Base-by-base conservation (phyloP, 2,113 vertebrate genomes). In the Craseonycteris thonglongyai region DNA sequence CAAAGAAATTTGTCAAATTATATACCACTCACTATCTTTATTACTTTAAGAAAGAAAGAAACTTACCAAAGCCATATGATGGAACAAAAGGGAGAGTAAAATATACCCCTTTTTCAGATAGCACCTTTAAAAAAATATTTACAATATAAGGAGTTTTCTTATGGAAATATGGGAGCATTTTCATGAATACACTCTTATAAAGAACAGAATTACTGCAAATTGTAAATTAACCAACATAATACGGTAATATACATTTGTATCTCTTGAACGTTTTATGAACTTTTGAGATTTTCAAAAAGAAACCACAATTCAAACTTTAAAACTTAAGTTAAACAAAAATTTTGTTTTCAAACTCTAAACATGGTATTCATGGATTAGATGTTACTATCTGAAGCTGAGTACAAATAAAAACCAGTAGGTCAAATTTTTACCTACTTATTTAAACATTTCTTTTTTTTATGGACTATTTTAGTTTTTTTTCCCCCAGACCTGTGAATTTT, bases 391-490 rank as follows among this genome's bases (percentile, higher is more conserved):
- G 14, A 71, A 85, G 40, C 65, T n/a, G 14, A 75, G 16, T 8
- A 2, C 8, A 74, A 38, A 93, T 45, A 38, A 69, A 58, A 88
- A 79, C 38, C 3, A 40, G 13, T 16, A 76, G 8, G 45, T 35
- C 30, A 28, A 61, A 45, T 58, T 80, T 84, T 49, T 97, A 81
- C 26, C 72, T 92, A 96, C 90, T 90, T 88, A 94, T 93, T 92
- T 80, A 87, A 95, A 96, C 69, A 96, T 97, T 98, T 97, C 78
- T 91, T 96, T 96, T 97, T 96, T 96, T 95, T 84, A 92, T 95
- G 81, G 85, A 58, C 91, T 84, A 75, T 92, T 94, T 96, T 97
- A 95, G 95, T 95, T 97, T 97, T 96, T 98, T 93, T 91, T 96
- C 96, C n/a, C n/a, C n/a, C 93, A 91, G n/a, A 81, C 84, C 95